Evolutionary conservation across 1,140 invertebrate genomes (phyloP).

Genomic region (Drosophila mauritiana): DNA sequence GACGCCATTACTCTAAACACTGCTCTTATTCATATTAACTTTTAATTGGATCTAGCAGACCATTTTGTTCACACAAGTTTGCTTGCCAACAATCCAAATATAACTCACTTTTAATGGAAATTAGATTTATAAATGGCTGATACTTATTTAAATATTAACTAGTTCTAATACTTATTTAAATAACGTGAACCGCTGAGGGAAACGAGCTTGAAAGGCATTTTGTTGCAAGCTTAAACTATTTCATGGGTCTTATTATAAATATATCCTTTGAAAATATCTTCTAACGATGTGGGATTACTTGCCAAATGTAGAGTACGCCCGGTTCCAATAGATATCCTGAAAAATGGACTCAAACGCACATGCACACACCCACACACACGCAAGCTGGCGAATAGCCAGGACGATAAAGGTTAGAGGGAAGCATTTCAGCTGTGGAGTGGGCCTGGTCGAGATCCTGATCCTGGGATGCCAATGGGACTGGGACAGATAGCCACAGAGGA

Average conservation of each 20-base stretch:
- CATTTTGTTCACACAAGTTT: background rate
- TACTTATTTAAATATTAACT: background rate
- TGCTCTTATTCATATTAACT: background rate
- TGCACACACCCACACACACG: constrained; percentile 16
- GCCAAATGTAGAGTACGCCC: constrained; percentile 19
- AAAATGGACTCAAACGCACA: constrained; percentile 35
- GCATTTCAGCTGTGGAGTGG: constrained; percentile 32
- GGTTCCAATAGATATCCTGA: constrained; percentile 20
- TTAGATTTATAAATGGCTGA: background rate
- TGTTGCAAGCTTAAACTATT: no score
- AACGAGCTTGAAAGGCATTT: no score
- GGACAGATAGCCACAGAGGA: constrained; percentile 65
- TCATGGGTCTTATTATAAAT: background rate
- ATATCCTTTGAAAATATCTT: background rate
- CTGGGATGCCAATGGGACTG: constrained; percentile 22
- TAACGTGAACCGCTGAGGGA: background rate
- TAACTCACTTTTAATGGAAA: background rate
- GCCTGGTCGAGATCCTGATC: constrained; percentile 13
- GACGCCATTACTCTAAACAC: background rate
- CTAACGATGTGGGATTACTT: background rate
- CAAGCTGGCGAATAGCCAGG: constrained; percentile 9
- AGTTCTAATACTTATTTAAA: background rate
- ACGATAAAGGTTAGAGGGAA: constrained; percentile 48
- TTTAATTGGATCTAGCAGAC: no score
- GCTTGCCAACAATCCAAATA: background rate